phyloP scores from a whole-genome alignment of 1,140 invertebrate genomes.

The Brachionus paranguensis region DNA sequence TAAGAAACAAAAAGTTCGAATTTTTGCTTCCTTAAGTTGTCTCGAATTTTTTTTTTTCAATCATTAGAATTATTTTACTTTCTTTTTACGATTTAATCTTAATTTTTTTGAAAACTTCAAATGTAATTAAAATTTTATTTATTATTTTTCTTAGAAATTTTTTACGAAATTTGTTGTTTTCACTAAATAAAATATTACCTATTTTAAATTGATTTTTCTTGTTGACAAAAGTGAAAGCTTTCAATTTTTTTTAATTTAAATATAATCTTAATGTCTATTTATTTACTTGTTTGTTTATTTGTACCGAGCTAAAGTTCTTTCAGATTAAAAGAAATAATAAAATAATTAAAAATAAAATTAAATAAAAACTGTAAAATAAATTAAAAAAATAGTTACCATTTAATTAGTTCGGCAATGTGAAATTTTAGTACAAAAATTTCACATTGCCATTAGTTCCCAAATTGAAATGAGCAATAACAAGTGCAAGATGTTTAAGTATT shows the following conservation, averaged over 20 bases:
- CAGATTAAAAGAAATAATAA: not conserved
- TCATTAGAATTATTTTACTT: not conserved
- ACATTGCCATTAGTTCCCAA: too few species aligned
- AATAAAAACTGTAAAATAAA: too few species aligned
- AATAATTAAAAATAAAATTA: not conserved
- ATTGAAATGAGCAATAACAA: too few species aligned
- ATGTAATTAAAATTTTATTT: not conserved
- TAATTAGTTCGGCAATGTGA: too few species aligned
- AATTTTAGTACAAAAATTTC: too few species aligned
- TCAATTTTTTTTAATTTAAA: not conserved
- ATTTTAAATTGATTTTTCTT: not conserved
- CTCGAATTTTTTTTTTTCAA: not conserved
- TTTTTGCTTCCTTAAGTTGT: not conserved
- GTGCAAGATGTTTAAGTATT: too few species aligned
- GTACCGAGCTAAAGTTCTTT: too few species aligned
- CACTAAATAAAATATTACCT: not conserved
- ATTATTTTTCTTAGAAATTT: not conserved
- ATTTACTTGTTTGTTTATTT: not conserved
- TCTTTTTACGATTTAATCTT: not conserved
- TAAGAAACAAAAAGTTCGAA: not conserved
- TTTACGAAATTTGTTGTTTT: conserved; percentile 1
- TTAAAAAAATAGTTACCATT: too few species aligned
- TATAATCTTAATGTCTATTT: not conserved
- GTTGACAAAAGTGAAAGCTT: not conserved
- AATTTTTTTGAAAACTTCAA: not conserved